A percentile compares a stretch with the other conserved stretches of the same genome.
These are phyloP conservation scores for Drosophila rellima DNA, from an alignment of 2,888 invertebrate species.

Conservation along the genomic window DNA sequence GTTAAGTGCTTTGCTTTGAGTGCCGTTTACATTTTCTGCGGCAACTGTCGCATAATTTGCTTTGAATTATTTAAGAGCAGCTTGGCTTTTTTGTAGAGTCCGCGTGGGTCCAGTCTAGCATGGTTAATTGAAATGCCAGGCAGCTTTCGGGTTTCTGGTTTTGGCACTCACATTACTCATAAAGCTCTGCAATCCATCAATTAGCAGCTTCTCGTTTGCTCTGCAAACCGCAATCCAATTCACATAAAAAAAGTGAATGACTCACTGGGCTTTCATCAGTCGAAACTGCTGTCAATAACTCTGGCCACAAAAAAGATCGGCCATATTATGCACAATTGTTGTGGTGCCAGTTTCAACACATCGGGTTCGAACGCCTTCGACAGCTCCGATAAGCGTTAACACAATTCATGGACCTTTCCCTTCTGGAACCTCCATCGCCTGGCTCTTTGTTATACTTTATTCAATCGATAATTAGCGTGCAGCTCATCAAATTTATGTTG, in stretches of 20 bases:
- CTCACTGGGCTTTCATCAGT: constrained; percentile 66
- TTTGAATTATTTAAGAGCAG: constrained; percentile 74
- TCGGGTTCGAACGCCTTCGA: constrained; percentile 24
- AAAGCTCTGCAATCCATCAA: constrained; percentile 69
- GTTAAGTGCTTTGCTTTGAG: constrained; percentile 74
- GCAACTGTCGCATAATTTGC: constrained; percentile 77
- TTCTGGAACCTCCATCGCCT: constrained; percentile 3
- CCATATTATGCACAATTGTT: constrained; percentile 57
- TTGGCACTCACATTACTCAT: constrained; percentile 61
- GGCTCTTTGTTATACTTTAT: constrained; percentile 60
- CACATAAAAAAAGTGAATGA: constrained; percentile 48
- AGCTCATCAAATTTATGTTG: constrained; percentile 75
- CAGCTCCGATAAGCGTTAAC: constrained; percentile 48
- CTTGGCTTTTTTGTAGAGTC: constrained; percentile 18
- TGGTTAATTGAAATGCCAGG: constrained; percentile 68
- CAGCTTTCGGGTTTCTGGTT: constrained; percentile 38
- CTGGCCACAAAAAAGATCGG: constrained; percentile 58
- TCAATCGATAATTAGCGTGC: constrained; percentile 77
- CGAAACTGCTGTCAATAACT: constrained; percentile 72
- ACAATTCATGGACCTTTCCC: constrained; percentile 25
- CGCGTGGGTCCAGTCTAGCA: constrained; percentile 43
- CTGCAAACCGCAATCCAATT: constrained; percentile 42
- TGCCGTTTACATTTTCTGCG: constrained; percentile 68
- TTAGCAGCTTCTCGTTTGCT: constrained; percentile 63
- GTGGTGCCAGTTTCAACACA: constrained; percentile 49